phyloP scores from a whole-genome alignment of 2,888 invertebrate genomes.

The Eilema caniola region DNA sequence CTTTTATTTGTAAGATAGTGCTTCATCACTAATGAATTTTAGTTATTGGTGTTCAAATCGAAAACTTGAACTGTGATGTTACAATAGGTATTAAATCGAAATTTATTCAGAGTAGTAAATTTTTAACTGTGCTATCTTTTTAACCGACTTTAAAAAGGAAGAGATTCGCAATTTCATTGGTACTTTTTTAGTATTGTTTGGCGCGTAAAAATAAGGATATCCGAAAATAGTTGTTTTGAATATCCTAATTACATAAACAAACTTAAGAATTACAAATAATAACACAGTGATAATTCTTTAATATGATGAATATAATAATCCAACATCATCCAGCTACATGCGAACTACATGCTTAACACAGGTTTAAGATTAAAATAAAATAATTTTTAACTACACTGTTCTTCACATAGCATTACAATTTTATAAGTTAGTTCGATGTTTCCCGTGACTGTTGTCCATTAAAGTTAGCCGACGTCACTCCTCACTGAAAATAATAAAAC shows the following conservation, averaged over 20 bases:
- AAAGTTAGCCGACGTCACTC: neutral
- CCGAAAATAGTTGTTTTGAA: neutral
- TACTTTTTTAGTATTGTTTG: neutral
- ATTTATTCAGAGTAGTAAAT: neutral
- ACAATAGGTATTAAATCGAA: neutral
- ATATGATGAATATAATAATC: too few relatives aligned
- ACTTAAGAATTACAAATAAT: too few relatives aligned
- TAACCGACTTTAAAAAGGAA: too few relatives aligned
- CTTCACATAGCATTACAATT: too few relatives aligned
- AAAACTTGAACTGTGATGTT: neutral
- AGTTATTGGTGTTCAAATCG: neutral
- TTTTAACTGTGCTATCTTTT: neutral
- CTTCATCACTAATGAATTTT: neutral
- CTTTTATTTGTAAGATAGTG: neutral
- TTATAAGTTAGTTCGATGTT: neutral
- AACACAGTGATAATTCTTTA: too few relatives aligned
- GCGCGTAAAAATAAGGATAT: too few relatives aligned
- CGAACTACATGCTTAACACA: too few relatives aligned
- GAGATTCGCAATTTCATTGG: too few relatives aligned
- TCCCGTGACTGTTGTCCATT: neutral
- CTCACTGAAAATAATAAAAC: too few relatives aligned
- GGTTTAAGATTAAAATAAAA: neutral
- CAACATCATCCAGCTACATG: neutral
- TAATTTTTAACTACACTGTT: neutral
- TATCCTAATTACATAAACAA: neutral